Evolutionary conservation across 2,113 vertebrate species (phyloP).

Genomic region (Sigmodon hispidus): DNA sequence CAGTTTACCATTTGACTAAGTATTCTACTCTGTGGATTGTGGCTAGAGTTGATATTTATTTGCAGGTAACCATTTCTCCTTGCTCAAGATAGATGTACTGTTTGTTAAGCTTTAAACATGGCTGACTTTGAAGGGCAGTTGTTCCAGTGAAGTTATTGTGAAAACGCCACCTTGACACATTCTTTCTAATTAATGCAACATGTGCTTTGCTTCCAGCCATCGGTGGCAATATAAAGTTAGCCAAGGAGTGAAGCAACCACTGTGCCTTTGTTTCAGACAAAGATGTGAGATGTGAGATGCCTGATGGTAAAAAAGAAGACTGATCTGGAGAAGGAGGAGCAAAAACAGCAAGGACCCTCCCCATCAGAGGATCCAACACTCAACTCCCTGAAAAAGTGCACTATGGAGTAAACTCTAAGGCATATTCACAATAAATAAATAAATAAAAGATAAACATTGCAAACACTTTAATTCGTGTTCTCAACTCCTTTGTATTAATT

Average conservation of each 20-base stretch:
- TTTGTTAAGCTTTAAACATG: not conserved
- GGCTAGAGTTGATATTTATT: not conserved
- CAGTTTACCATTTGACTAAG: not conserved
- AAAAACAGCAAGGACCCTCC: not conserved
- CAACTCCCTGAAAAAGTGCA: too few relatives aligned
- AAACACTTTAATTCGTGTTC: not conserved
- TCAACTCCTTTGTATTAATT: not conserved
- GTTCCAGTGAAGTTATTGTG: not conserved
- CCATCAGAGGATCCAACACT: not conserved
- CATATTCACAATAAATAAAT: not conserved
- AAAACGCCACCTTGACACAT: not conserved
- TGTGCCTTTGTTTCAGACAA: not conserved
- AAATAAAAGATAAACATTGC: not conserved
- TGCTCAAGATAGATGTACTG: constrained; percentile 89
- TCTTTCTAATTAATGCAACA: not conserved
- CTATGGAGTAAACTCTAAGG: not conserved
- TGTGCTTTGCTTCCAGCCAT: not conserved
- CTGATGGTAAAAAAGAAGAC: not conserved
- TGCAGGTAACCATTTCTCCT: not conserved
- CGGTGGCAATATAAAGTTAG: not conserved
- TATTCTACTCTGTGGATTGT: not conserved
- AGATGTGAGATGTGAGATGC: not conserved
- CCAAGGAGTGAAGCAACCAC: not conserved
- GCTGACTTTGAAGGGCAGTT: not conserved
- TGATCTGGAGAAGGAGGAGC: not conserved